Evolutionary conservation across 1,140 invertebrate species (phyloP).

Genomic region (Paramacrobiotus metropolitanus): DNA sequence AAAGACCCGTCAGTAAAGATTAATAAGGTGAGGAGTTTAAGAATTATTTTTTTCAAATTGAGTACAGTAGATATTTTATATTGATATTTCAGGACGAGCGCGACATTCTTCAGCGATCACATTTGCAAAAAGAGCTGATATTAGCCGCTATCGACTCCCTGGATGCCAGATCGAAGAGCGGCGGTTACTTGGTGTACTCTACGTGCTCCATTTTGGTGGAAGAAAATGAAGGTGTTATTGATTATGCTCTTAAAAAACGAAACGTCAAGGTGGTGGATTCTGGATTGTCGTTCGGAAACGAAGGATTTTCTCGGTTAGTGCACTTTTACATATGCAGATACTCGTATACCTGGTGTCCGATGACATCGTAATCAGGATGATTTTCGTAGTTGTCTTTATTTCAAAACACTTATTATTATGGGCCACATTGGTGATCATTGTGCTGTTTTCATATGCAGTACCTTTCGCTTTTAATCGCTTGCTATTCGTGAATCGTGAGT

Average conservation of each 20-base stretch:
- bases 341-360: too few species aligned
- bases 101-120: conserved; percentile 74
- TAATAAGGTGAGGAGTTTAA: conserved; percentile 29
- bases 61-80: conserved; percentile 1
- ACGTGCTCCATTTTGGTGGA: conserved; percentile 92
- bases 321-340: too few species aligned
- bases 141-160: conserved; percentile 86
- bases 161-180: conserved; percentile 67
- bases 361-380: too few species aligned
- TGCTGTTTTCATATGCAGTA: too few species aligned
- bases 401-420: too few species aligned
- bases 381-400: too few species aligned
- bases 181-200: conserved; percentile 89
- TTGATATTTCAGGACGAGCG: conserved; percentile 37
- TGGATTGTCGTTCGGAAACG: conserved; percentile 76
- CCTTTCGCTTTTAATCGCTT: too few species aligned
- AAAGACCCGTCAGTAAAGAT: conserved; percentile 92
- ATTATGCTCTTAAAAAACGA: conserved; percentile 80
- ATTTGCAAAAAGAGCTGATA: conserved; percentile 72
- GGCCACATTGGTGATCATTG: too few species aligned
- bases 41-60: conserved; percentile 6
- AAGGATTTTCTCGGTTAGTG: conserved; percentile 63
- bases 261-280: conserved; percentile 75
- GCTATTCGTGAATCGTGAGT: conserved; percentile 23
- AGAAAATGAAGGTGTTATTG: conserved; percentile 92